These are phyloP conservation scores for Rissa tridactyla DNA, from an alignment of 2,113 vertebrate genomes.

Conservation along the genomic window DNA sequence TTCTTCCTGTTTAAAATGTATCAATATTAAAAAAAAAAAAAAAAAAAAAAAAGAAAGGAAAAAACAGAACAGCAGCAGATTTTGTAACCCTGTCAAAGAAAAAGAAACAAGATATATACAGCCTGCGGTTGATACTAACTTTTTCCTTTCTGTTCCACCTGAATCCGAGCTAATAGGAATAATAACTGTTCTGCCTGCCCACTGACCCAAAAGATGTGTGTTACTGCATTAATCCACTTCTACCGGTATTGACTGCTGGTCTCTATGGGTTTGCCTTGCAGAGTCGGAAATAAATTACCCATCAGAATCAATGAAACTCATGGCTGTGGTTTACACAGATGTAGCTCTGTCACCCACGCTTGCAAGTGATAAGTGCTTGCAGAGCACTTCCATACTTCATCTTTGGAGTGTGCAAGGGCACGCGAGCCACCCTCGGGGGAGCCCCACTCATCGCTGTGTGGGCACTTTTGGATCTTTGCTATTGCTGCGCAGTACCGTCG, in stretches of 20 bases:
- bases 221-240: neutral
- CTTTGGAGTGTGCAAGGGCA: rapidly evolving
- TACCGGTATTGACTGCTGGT: neutral
- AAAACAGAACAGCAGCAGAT: neutral
- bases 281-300: slow-evolving; percentile 31
- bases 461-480: neutral
- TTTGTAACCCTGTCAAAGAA: neutral
- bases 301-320: neutral
- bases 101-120: neutral
- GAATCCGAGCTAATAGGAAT: neutral
- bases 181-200: slow-evolving; percentile 3
- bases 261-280: neutral
- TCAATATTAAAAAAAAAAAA: neutral
- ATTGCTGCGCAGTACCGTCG: rapidly evolving
- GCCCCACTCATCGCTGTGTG: rapidly evolving
- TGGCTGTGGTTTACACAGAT: neutral
- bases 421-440: neutral
- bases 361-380: neutral
- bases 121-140: neutral
- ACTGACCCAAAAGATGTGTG: neutral
- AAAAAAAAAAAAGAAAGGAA: neutral
- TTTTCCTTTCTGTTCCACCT: neutral
- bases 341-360: neutral
- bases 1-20: slow-evolving; percentile 10
- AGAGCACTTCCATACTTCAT: neutral